Evolutionary conservation across 2,888 invertebrate species (phyloP).

Genomic region (Drosophila differens): DNA sequence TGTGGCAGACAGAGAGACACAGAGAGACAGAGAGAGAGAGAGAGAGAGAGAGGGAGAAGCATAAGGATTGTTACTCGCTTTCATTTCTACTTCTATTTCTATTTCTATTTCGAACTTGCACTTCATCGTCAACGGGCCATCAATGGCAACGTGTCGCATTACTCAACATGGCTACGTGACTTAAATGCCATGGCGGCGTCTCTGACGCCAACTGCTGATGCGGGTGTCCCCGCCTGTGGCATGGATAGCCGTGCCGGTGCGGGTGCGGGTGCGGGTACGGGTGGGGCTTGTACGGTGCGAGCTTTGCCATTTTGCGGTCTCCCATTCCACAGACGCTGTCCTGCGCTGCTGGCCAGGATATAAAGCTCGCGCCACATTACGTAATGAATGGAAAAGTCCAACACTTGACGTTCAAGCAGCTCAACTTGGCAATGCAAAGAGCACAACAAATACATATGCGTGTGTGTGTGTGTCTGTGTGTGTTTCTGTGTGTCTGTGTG

Average conservation of each 20-base stretch:
- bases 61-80: constrained; percentile 30
- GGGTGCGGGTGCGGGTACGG: background rate
- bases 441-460: constrained; percentile 14
- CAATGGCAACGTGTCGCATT: constrained; percentile 81
- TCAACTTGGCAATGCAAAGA: constrained; percentile 64
- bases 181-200: constrained; percentile 67
- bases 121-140: constrained; percentile 81
- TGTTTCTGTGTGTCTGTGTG: background rate
- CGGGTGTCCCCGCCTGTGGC: background rate
- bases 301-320: constrained; percentile 62
- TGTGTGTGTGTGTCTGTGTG: background rate
- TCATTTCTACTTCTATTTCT: constrained; percentile 53
- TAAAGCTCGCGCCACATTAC: constrained; percentile 66
- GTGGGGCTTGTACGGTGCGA: background rate
- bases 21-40: background rate
- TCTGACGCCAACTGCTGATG: constrained; percentile 1
- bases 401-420: constrained; percentile 47
- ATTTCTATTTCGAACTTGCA: constrained; percentile 75
- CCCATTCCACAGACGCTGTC: background rate
- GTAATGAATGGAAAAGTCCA: constrained; percentile 68
- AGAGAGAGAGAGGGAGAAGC: background rate
- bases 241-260: background rate
- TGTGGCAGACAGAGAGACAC: background rate
- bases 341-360: constrained; percentile 43
- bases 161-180: constrained; percentile 81